Percentiles rank a stretch among this genome's conserved stretches.
These are phyloP conservation scores for Rhopalosiphum maidis DNA, from an alignment of 1,140 invertebrate genomes.

Conservation along the genomic window DNA sequence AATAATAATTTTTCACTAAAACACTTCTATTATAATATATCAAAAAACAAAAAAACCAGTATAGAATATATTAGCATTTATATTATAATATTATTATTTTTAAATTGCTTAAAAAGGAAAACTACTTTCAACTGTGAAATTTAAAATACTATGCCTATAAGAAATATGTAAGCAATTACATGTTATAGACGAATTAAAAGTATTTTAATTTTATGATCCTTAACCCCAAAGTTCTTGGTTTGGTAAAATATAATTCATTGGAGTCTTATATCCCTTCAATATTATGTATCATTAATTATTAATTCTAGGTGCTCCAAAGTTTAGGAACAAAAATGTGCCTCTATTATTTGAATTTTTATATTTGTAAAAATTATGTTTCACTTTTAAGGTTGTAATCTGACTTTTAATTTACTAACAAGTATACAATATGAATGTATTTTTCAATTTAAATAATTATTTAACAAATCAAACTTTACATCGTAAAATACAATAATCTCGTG, in stretches of 20 bases:
- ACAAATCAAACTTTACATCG: no score
- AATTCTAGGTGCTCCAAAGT: neutral
- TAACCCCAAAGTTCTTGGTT: neutral
- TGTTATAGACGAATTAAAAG: neutral
- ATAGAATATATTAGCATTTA: neutral
- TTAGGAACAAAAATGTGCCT: neutral
- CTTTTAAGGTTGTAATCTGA: no score
- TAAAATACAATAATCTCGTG: no score
- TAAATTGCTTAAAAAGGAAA: neutral
- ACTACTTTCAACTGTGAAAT: neutral
- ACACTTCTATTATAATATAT: slow-evolving; percentile 4
- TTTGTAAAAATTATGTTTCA: no score
- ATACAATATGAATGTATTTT: no score
- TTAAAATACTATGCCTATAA: neutral
- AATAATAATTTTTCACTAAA: neutral
- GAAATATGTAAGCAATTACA: neutral
- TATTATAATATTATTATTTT: neutral
- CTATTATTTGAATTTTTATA: no score
- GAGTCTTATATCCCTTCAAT: neutral
- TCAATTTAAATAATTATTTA: no score
- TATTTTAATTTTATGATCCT: neutral
- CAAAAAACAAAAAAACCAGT: neutral
- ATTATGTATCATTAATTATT: neutral
- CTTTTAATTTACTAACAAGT: no score
- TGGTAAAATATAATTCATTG: neutral